Percentiles rank a stretch among this genome's conserved stretches.
phyloP scores from a whole-genome alignment of 1,140 invertebrate species.

The Aculops lycopersici region DNA sequence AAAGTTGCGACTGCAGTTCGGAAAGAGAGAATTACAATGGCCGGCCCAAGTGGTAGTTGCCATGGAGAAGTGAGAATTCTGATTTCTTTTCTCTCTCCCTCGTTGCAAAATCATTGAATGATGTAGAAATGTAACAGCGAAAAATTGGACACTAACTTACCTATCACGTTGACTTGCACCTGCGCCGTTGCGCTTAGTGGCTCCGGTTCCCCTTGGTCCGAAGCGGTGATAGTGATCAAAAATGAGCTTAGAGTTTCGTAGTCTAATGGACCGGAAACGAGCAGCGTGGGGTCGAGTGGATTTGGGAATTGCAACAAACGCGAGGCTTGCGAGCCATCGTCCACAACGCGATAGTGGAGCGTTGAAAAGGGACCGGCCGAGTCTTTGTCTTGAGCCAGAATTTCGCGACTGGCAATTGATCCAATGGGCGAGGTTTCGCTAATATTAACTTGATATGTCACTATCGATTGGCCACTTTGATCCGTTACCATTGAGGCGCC shows the following conservation, averaged over 20 bases:
- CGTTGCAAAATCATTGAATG: too few species aligned
- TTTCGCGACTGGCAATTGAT: constrained; percentile 36
- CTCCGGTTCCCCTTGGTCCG: constrained; percentile 46
- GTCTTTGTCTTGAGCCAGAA: constrained; percentile 43
- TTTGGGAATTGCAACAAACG: constrained; percentile 48
- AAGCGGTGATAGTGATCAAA: constrained; percentile 34
- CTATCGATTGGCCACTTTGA: constrained; percentile 19
- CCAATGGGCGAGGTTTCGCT: constrained; percentile 50
- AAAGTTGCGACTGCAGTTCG: too few species aligned
- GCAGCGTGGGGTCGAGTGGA: constrained; percentile 47
- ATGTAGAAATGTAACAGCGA: too few species aligned
- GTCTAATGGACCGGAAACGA: constrained; percentile 41
- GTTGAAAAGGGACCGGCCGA: constrained; percentile 59
- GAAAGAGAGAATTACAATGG: too few species aligned
- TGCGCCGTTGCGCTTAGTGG: constrained; percentile 29
- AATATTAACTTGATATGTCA: constrained; percentile 43
- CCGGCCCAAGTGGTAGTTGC: too few species aligned
- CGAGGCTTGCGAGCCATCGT: constrained; percentile 32
- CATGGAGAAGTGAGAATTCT: too few species aligned
- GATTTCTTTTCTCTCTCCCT: too few species aligned
- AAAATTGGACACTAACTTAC: background rate
- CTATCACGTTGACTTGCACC: constrained; percentile 36
- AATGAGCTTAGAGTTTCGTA: constrained; percentile 48
- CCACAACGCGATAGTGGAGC: constrained; percentile 42
- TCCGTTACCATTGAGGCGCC: background rate